Base-by-base conservation (phyloP, 2,888 invertebrate genomes). In the Tuberolachnus salignus region DNA sequence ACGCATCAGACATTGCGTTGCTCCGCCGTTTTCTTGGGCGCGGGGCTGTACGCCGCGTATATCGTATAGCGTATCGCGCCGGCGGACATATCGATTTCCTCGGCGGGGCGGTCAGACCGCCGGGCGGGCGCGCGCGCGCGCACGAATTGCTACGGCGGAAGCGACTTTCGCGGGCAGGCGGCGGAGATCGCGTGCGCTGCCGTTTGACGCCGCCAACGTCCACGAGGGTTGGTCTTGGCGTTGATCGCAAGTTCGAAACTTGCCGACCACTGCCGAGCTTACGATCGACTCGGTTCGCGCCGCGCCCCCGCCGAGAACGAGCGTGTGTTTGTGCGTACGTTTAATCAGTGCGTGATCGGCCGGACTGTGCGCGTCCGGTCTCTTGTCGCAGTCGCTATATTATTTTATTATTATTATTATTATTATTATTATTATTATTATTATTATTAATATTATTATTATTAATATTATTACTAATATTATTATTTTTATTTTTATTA, bases 121-220 rank as follows among this genome's bases (percentile, higher is more conserved):
- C 71, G 59, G 49, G 71, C 71, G 71, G 59, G 71, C 71, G 71
- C 71, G 71, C 59, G 71, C 34, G 11, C 44, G n/a, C 69, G 34
- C 51, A 34, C 19, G 44, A 21, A 70, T 19, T 9, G 66, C 23
- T 46, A 10, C 66, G 42, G 13, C 34, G 53, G 13, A n/a, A 14
- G 19, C 53, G 19, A 19, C 10, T 34, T 34, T n/a, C n/a, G 34
- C 16, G 70, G 21, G 57, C 6, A 44, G 21, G 23, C n/a, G 46
- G 9, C 57, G 21, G n/a, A 57, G 44, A 71, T 46, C 42, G 19
- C 70, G 21, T 3, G 21, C 42, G 42, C 34, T 44, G 55, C 55
- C 70, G 70, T 42, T 55, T 21, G 70, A 42, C 19, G 51, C n/a
- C 49, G 42, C 69, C 21, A 21, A 21, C 51, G 42, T 11, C 34